A percentile compares a stretch with the other conserved stretches of the same genome.
phyloP scores from a whole-genome alignment of 2,888 invertebrate genomes.

The Drosophila greeni region DNA sequence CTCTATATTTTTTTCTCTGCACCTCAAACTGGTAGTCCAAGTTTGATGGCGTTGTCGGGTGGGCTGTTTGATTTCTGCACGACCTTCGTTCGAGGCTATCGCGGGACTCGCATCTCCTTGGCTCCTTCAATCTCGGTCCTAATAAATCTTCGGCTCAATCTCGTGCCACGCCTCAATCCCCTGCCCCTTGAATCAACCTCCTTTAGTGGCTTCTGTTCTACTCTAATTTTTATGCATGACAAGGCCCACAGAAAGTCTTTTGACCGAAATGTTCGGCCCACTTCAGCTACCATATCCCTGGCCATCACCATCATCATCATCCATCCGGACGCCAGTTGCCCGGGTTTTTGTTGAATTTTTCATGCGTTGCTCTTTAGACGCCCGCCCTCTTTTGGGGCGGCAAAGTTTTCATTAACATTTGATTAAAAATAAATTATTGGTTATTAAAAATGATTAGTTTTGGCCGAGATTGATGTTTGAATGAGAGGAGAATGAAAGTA shows the following conservation, averaged over 20 bases:
- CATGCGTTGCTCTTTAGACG: conserved; percentile 34
- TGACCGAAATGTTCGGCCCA: conserved; percentile 46
- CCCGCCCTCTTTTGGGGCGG: conserved; percentile 39
- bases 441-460: conserved; percentile 75
- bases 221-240: conserved; percentile 71
- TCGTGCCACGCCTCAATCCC: conserved; percentile 50
- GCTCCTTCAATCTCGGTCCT: conserved; percentile 43
- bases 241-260: conserved; percentile 48
- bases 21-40: conserved; percentile 10
- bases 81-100: conserved; percentile 50
- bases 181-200: neutral
- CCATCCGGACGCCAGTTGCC: neutral
- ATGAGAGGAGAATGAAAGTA: neutral
- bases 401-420: conserved; percentile 70
- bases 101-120: conserved; percentile 16
- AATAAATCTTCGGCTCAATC: conserved; percentile 62
- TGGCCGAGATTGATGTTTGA: conserved; percentile 40
- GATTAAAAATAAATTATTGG: conserved; percentile 74
- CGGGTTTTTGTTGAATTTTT: conserved; percentile 53
- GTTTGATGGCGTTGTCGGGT: conserved; percentile 52
- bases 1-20: neutral
- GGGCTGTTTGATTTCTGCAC: conserved; percentile 60
- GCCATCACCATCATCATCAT: conserved; percentile 2
- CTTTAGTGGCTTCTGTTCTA: conserved; percentile 40
- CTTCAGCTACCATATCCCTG: conserved; percentile 23